Conservation (phyloP, 2,888 invertebrate species). For the Calliphora vomitoria region DNA sequence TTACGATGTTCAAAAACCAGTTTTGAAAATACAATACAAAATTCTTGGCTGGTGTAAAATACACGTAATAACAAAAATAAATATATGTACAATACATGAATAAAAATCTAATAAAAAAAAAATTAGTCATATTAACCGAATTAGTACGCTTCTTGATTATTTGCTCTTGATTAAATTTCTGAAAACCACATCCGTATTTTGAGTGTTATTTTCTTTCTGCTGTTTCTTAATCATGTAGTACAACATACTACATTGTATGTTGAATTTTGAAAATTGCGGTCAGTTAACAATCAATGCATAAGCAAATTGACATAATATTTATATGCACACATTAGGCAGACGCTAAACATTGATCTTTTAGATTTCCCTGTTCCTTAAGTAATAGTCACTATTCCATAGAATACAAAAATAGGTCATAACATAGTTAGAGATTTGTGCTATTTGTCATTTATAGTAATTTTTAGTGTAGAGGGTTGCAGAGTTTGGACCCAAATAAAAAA, state of each 20-base stretch:
- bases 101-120: conserved; percentile 32
- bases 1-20: conserved; percentile 41
- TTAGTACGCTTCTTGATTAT: conserved; percentile 15
- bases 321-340: background rate
- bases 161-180: conserved; percentile 60
- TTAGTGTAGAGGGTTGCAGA: no score
- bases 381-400: no score
- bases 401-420: no score
- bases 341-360: no score
- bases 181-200: conserved; percentile 59
- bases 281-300: background rate
- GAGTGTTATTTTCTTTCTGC: conserved; percentile 29
- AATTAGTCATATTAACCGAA: conserved; percentile 40
- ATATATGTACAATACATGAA: conserved; percentile 21
- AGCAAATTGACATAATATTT: background rate
- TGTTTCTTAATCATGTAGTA: background rate
- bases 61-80: conserved; percentile 3
- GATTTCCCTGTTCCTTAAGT: no score
- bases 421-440: no score
- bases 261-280: conserved; percentile 20
- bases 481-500: no score
- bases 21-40: conserved; percentile 29
- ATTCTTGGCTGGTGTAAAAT: conserved; percentile 34
- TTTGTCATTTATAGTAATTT: no score
- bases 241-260: background rate